phyloP scores from a whole-genome alignment of 1,140 invertebrate genomes.

The Drosophila ohnishii region DNA sequence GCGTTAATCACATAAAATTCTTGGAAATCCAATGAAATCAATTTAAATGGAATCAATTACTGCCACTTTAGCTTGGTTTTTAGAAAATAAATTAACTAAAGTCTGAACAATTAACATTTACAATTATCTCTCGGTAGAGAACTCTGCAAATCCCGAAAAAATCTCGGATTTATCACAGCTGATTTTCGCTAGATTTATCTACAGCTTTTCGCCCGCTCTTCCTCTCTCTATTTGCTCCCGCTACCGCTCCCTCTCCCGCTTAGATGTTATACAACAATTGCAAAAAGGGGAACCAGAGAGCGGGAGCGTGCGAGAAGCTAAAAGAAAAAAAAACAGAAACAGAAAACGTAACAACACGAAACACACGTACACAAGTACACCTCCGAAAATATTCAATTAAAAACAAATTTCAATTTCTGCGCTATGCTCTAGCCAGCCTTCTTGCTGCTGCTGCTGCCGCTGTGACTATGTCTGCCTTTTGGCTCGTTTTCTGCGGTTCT shows the following conservation, averaged over 20 bases:
- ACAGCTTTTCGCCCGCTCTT: constrained; percentile 44
- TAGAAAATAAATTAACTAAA: neutral
- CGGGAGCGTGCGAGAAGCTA: constrained; percentile 13
- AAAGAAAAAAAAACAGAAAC: constrained; percentile 26
- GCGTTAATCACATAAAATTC: neutral
- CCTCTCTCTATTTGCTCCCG: constrained; percentile 8
- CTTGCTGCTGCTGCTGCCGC: constrained; percentile 1
- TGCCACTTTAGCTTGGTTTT: neutral
- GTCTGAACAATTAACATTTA: neutral
- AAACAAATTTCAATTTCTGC: constrained; percentile 62
- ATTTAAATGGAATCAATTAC: neutral
- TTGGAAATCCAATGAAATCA: neutral
- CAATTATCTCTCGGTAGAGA: neutral
- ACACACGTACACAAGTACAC: constrained; percentile 45
- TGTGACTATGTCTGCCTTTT: constrained; percentile 19
- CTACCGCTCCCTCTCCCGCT: constrained; percentile 3
- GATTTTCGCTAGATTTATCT: constrained; percentile 12
- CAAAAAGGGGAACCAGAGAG: constrained; percentile 23
- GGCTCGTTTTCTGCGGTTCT: constrained; percentile 42
- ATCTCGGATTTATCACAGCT: constrained; percentile 16
- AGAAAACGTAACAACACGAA: constrained; percentile 19
- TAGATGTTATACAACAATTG: constrained; percentile 73
- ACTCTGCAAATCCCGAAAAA: neutral
- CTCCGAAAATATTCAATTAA: constrained; percentile 60
- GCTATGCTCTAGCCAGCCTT: constrained; percentile 20